These are phyloP conservation scores for Tetragonula carbonaria DNA, from an alignment of 2,888 invertebrate genomes.

Conservation along the genomic window DNA sequence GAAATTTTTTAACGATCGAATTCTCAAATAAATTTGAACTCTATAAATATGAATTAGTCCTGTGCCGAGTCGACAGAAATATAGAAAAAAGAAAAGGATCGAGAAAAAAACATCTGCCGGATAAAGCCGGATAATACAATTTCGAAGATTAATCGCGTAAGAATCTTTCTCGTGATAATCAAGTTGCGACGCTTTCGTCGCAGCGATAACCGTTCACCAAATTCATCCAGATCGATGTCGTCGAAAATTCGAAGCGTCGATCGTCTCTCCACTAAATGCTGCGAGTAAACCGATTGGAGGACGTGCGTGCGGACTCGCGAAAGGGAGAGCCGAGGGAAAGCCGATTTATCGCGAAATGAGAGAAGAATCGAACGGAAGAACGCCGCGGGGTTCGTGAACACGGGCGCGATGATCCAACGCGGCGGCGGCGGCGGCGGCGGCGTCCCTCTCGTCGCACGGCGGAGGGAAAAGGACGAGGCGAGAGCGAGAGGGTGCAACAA, in stretches of 20 bases:
- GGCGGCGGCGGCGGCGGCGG: neutral
- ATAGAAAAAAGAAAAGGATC: too few species aligned
- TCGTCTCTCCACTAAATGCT: conserved; percentile 13
- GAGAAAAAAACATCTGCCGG: neutral
- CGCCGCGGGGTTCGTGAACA: conserved; percentile 68
- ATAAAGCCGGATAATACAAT: neutral
- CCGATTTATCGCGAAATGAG: conserved; percentile 75
- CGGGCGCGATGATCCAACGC: conserved; percentile 69
- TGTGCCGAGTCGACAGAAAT: neutral
- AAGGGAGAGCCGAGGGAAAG: conserved; percentile 46
- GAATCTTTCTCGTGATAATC: neutral
- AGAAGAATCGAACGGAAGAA: conserved; percentile 76
- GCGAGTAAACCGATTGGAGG: conserved; percentile 22
- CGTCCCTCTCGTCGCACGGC: conserved; percentile 31
- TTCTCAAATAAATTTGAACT: neutral
- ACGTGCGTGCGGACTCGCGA: neutral
- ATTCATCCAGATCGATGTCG: neutral
- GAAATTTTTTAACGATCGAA: neutral
- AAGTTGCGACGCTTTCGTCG: neutral
- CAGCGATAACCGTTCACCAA: neutral
- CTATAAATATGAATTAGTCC: neutral
- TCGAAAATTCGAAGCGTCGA: conserved; percentile 9
- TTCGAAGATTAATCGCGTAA: neutral
- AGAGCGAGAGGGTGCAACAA: conserved; percentile 72
- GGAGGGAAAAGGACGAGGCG: conserved; percentile 46